Percentiles rank a stretch among this genome's conserved stretches.
These are phyloP conservation scores for Melitaea athalia DNA, from an alignment of 2,888 invertebrate genomes.

Conservation along the genomic window DNA sequence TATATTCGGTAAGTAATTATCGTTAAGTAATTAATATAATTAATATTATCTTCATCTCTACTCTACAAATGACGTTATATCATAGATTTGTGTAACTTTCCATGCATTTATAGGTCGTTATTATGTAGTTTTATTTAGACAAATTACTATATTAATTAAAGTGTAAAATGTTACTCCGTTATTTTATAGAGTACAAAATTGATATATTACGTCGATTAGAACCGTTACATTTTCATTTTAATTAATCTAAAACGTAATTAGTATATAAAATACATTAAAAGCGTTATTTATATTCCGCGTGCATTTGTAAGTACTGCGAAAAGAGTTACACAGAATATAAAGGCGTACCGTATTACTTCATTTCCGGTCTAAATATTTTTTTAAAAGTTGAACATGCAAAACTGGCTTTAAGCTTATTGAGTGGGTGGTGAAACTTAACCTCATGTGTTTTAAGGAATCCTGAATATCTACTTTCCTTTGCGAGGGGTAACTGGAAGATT, in stretches of 20 bases:
- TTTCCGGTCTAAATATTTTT: conserved; percentile 24
- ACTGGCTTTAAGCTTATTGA: conserved; percentile 34
- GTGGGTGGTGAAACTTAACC: conserved; percentile 38
- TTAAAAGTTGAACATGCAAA: conserved; percentile 28
- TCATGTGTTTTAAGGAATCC: conserved; percentile 39
- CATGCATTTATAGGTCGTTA: too few species aligned
- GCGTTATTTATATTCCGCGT: neutral
- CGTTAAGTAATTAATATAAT: neutral
- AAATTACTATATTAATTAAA: neutral
- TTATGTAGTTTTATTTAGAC: neutral
- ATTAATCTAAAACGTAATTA: neutral
- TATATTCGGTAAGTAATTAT: neutral
- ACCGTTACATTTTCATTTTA: neutral
- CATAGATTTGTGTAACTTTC: neutral
- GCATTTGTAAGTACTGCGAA: neutral
- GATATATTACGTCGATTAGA: neutral
- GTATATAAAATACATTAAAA: neutral
- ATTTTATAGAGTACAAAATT: neutral
- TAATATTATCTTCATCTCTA: too few species aligned
- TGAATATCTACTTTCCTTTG: conserved; percentile 41
- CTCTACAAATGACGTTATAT: too few species aligned
- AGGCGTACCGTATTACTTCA: conserved; percentile 15
- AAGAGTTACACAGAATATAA: neutral
- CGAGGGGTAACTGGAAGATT: neutral
- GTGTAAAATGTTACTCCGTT: neutral